Conservation (phyloP, 1,140 invertebrate species). For the Telenomus remus region DNA sequence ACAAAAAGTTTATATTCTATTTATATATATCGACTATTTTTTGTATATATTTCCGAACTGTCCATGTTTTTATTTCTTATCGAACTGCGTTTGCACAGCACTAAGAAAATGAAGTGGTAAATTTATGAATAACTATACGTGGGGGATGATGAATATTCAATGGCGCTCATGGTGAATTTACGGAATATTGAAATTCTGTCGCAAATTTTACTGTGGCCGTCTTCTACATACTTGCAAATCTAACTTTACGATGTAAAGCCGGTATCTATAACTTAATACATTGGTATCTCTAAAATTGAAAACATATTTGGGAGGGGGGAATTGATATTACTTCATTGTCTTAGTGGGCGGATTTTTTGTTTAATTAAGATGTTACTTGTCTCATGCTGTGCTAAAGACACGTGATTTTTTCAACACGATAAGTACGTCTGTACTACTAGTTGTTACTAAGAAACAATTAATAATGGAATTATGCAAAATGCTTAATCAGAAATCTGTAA, state of each 20-base stretch:
- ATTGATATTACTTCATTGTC: no score
- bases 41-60: conserved; percentile 42
- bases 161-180: no score
- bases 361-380: conserved; percentile 42
- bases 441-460: conserved; percentile 54
- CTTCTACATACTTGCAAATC: no score
- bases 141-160: no score
- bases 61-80: conserved; percentile 20
- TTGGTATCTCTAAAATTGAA: no score
- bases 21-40: conserved; percentile 32
- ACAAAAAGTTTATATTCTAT: conserved; percentile 40
- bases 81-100: conserved; percentile 1
- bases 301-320: no score
- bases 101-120: not conserved
- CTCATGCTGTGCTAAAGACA: conserved; percentile 41
- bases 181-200: no score
- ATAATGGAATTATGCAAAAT: conserved; percentile 52
- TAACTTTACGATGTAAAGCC: no score
- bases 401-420: conserved; percentile 40
- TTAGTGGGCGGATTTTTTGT: conserved; percentile 43
- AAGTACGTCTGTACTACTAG: conserved; percentile 52
- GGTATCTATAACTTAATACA: no score
- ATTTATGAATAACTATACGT: not conserved
- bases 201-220: no score
- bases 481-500: conserved; percentile 62